Evolutionary conservation across 2,113 vertebrate species (phyloP).

Genomic region (Tupaia tana): DNA sequence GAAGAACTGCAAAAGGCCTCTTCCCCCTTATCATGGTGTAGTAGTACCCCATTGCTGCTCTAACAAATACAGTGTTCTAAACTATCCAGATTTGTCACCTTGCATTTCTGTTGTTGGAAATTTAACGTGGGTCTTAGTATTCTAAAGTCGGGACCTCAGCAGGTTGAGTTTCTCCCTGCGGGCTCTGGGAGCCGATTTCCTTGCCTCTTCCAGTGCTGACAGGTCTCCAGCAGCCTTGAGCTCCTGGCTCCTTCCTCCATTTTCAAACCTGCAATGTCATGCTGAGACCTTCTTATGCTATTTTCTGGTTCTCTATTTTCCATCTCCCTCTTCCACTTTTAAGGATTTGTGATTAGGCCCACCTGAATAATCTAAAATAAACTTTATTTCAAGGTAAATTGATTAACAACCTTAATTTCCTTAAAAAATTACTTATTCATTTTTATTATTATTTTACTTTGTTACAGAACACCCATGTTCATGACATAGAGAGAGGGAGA

Average conservation of each 20-base stretch:
- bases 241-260: neutral
- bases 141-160: neutral
- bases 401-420: neutral
- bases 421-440: too few species aligned
- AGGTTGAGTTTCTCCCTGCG: neutral
- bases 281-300: neutral
- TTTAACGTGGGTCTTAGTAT: neutral
- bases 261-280: neutral
- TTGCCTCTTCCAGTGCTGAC: neutral
- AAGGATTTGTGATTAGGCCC: neutral
- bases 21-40: too few species aligned
- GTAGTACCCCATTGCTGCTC: neutral
- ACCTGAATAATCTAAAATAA: neutral
- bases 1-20: neutral
- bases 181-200: neutral
- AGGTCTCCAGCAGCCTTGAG: neutral
- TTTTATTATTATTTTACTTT: too few species aligned
- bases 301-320: neutral
- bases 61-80: neutral
- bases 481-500: too few species aligned
- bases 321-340: neutral
- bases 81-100: neutral
- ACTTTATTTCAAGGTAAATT: neutral
- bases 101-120: neutral
- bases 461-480: too few species aligned